Conservation (phyloP, 2,797 vertebrate species). For the Catostomus latipinnis region DNA sequence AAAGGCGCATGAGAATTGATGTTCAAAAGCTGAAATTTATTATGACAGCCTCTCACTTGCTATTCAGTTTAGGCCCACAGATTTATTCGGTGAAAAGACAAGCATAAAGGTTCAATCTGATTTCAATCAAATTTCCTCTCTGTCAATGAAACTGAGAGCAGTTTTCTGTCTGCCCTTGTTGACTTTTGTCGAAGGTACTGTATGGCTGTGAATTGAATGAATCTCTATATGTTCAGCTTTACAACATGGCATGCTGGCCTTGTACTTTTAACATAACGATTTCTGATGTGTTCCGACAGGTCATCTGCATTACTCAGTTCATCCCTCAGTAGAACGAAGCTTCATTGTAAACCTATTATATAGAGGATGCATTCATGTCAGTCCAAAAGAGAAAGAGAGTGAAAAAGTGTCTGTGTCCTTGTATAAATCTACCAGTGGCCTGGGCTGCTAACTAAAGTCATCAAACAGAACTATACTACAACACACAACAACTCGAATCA, state of each 20-base stretch:
- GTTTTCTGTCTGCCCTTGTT: slow-evolving; percentile 29
- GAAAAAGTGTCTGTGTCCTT: slow-evolving; percentile 15
- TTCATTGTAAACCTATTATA: slow-evolving; percentile 28
- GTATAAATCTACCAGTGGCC: slow-evolving; percentile 31
- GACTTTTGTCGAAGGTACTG: slow-evolving; percentile 27
- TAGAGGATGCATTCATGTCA: slow-evolving; percentile 26
- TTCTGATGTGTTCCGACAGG: slow-evolving; percentile 30
- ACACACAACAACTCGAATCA: slow-evolving; percentile 23
- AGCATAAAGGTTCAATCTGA: slow-evolving; percentile 7
- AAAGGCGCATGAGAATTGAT: neutral
- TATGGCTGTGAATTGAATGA: slow-evolving; percentile 40
- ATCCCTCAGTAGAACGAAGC: neutral
- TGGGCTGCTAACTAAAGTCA: slow-evolving; percentile 48
- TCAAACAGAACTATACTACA: slow-evolving; percentile 63
- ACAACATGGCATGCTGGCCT: slow-evolving; percentile 15
- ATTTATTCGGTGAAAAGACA: slow-evolving; percentile 28
- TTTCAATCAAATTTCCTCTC: slow-evolving; percentile 20
- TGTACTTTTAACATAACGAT: slow-evolving; percentile 16
- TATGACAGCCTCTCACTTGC: neutral
- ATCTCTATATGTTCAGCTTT: slow-evolving; percentile 28
- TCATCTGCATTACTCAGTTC: slow-evolving; percentile 18
- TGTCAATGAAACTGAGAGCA: neutral
- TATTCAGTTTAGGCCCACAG: neutral
- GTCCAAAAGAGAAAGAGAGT: slow-evolving; percentile 20
- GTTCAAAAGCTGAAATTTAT: slow-evolving; percentile 31